phyloP scores from a whole-genome alignment of 1,140 invertebrate genomes.

The Pseudoatta argentina region DNA sequence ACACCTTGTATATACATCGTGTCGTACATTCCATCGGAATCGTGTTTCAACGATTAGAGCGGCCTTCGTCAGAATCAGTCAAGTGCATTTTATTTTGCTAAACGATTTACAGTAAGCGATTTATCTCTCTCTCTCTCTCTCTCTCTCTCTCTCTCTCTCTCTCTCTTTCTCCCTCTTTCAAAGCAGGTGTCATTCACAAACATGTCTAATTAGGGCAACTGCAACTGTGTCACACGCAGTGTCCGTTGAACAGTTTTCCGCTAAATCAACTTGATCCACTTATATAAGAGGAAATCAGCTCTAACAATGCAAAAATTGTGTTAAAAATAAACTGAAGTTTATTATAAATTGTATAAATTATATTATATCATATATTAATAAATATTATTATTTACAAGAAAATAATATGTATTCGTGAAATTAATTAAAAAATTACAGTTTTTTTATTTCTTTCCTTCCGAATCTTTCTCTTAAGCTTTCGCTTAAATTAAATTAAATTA shows the following conservation, averaged over 20 bases:
- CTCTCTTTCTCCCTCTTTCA: not conserved
- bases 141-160: not conserved
- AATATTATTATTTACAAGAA: not conserved
- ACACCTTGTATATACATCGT: not conserved
- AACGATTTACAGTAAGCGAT: slow-evolving; percentile 25
- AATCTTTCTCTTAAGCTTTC: not conserved
- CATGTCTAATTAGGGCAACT: slow-evolving; percentile 31
- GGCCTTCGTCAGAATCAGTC: slow-evolving; percentile 8
- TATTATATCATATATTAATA: not conserved
- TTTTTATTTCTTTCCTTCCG: too few relatives aligned
- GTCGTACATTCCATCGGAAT: not conserved
- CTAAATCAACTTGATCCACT: not conserved
- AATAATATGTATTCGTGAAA: too few relatives aligned
- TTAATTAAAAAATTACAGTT: too few relatives aligned
- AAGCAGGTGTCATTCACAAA: slow-evolving; percentile 28
- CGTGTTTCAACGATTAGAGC: not conserved
- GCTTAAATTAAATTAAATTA: not conserved
- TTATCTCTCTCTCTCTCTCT: not conserved
- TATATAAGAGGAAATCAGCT: not conserved
- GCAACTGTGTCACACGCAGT: not conserved
- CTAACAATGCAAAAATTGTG: not conserved
- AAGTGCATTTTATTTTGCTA: slow-evolving; percentile 24
- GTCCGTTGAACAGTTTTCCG: not conserved
- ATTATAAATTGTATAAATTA: slow-evolving; percentile 1
- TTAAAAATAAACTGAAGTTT: not conserved